Conservation (phyloP, 2,888 invertebrate species). For the Cetonia aurata region DNA sequence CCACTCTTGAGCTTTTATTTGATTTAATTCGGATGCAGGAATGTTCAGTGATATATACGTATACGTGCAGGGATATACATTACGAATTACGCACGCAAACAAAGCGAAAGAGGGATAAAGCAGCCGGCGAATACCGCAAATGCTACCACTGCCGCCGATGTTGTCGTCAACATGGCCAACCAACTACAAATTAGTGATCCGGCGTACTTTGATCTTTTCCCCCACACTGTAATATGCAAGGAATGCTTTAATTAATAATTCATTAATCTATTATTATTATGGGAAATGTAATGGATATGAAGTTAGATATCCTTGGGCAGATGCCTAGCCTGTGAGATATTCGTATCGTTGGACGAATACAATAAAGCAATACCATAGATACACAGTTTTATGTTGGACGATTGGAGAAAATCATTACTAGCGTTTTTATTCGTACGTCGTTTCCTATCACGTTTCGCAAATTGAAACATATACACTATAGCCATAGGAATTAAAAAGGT, state of each 20-base stretch:
- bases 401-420: too few relatives aligned
- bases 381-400: too few relatives aligned
- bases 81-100: slow-evolving; percentile 1
- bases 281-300: slow-evolving; percentile 8
- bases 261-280: slow-evolving; percentile 37
- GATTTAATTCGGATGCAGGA: slow-evolving; percentile 27
- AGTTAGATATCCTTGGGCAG: too few relatives aligned
- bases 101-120: slow-evolving; percentile 22
- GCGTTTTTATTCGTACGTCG: too few relatives aligned
- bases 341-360: background rate
- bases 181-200: slow-evolving; percentile 31
- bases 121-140: slow-evolving; percentile 17
- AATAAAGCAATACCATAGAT: background rate
- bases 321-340: too few relatives aligned
- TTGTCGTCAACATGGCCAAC: slow-evolving; percentile 28
- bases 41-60: slow-evolving; percentile 20
- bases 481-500: too few relatives aligned
- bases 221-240: slow-evolving; percentile 24
- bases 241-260: slow-evolving; percentile 38
- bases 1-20: slow-evolving; percentile 15
- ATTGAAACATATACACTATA: too few relatives aligned
- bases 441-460: too few relatives aligned
- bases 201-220: slow-evolving; percentile 35
- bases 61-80: slow-evolving; percentile 20
- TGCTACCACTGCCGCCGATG: slow-evolving; percentile 4